Percentiles rank a stretch among this genome's conserved stretches.
phyloP scores from a whole-genome alignment of 1,140 invertebrate genomes.

The Microvelia longipes region DNA sequence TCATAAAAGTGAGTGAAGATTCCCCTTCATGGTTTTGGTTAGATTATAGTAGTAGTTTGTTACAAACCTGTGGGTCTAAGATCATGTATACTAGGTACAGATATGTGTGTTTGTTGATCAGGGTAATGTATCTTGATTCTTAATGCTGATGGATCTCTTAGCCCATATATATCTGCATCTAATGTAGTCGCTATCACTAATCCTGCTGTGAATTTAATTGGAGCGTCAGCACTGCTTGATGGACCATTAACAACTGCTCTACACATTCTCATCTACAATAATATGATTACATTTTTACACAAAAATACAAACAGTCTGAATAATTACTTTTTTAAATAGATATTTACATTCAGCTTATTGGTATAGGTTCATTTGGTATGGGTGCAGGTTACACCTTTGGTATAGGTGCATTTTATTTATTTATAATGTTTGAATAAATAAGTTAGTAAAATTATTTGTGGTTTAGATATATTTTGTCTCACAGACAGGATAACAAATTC shows the following conservation, averaged over 20 bases:
- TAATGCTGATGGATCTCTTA: constrained; percentile 52
- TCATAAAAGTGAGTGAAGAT: no score
- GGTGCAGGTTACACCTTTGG: no score
- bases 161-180: constrained; percentile 68
- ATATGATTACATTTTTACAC: background rate
- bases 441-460: no score
- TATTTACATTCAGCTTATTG: no score
- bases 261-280: constrained; percentile 50
- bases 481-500: no score
- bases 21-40: no score
- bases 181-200: constrained; percentile 70
- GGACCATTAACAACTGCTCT: constrained; percentile 72
- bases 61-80: constrained; percentile 6
- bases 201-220: constrained; percentile 85
- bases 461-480: no score
- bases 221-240: constrained; percentile 59
- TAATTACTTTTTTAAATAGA: no score
- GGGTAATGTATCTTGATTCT: constrained; percentile 79
- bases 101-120: constrained; percentile 70
- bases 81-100: constrained; percentile 41
- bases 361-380: no score
- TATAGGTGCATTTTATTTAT: no score
- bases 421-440: no score
- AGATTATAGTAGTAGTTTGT: no score
- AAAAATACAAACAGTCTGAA: constrained; percentile 3